A percentile compares a stretch with the other conserved stretches of the same genome.
These are phyloP conservation scores for Cephonodes hylas DNA, from an alignment of 2,888 invertebrate species.

Conservation along the genomic window DNA sequence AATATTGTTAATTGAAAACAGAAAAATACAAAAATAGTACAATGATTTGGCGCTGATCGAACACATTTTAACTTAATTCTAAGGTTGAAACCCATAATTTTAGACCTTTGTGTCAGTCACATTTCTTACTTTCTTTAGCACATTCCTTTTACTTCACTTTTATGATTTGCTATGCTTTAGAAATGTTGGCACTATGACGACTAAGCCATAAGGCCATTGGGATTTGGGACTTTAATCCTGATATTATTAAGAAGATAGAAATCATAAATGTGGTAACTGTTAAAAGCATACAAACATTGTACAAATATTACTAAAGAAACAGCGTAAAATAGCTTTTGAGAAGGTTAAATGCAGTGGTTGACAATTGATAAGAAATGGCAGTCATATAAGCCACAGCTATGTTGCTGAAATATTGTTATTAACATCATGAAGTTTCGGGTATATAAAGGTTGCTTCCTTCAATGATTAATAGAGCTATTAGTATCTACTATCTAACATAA, in stretches of 20 bases:
- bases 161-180: background rate
- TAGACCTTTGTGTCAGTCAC: background rate
- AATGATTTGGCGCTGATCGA: constrained; percentile 26
- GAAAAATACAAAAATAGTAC: constrained; percentile 27
- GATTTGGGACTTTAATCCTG: background rate
- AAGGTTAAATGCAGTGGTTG: no score
- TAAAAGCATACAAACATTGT: background rate
- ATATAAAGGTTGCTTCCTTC: background rate
- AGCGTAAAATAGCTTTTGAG: no score
- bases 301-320: background rate
- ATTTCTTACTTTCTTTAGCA: background rate
- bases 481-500: background rate
- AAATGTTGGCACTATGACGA: no score
- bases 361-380: no score
- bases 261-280: background rate
- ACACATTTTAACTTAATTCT: constrained; percentile 22
- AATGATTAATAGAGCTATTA: background rate
- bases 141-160: background rate
- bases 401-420: no score
- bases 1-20: background rate
- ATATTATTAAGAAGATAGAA: background rate
- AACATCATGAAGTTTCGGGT: background rate
- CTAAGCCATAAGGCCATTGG: no score
- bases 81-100: background rate
- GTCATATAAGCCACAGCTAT: no score